phyloP scores from a whole-genome alignment of 1,140 invertebrate species.

The Rhizoglyphus robini region DNA sequence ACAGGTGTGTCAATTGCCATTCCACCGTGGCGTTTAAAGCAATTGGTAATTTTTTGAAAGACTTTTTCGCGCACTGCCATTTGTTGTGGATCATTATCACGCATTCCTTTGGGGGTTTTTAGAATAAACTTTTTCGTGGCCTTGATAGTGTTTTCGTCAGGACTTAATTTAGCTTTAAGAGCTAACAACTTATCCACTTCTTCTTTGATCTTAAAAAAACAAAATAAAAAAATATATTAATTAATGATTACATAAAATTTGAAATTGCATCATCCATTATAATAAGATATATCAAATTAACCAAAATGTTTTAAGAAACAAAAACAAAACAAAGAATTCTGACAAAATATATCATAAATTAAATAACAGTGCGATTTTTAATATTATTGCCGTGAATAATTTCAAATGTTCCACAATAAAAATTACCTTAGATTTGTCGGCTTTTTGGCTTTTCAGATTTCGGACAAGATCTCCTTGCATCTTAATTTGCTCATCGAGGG shows the following conservation, averaged over 20 bases:
- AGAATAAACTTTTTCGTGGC: slow-evolving; percentile 20
- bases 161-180: slow-evolving; percentile 52
- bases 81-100: slow-evolving; percentile 84
- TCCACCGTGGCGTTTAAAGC: slow-evolving; percentile 95
- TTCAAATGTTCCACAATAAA: not conserved
- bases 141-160: not conserved
- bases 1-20: slow-evolving; percentile 97
- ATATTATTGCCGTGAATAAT: not conserved
- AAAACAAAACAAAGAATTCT: too few species aligned
- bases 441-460: slow-evolving; percentile 62
- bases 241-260: too few species aligned
- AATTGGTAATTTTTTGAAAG: slow-evolving; percentile 67
- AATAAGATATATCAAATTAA: too few species aligned
- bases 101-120: slow-evolving; percentile 58
- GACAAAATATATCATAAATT: too few species aligned
- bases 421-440: slow-evolving; percentile 52
- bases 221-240: slow-evolving; percentile 26
- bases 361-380: slow-evolving; percentile 24
- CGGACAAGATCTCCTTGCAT: slow-evolving; percentile 63
- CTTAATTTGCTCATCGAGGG: slow-evolving; percentile 49
- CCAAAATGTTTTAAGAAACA: too few species aligned
- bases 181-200: slow-evolving; percentile 66
- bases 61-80: slow-evolving; percentile 83
- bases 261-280: not conserved
- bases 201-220: slow-evolving; percentile 52